Evolutionary conservation across 2,113 vertebrate genomes (phyloP).

Genomic region (Seriola aureovittata): DNA sequence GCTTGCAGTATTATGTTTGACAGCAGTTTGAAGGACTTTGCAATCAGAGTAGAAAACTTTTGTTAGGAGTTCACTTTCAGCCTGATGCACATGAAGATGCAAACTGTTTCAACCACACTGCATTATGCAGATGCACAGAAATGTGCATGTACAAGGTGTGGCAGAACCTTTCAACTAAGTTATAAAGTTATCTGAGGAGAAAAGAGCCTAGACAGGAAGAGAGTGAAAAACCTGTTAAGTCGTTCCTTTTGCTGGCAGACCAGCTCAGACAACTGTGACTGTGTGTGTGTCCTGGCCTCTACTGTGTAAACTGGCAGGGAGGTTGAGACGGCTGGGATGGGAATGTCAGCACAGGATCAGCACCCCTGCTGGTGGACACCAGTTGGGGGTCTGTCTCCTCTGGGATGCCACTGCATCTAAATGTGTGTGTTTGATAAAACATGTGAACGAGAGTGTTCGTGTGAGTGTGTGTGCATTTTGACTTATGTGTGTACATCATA

Average conservation of each 20-base stretch:
- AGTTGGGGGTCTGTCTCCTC: slow-evolving; percentile 83
- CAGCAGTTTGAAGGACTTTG: background rate
- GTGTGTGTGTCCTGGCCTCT: slow-evolving; percentile 44
- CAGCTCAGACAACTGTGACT: slow-evolving; percentile 32
- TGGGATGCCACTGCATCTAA: slow-evolving; percentile 76
- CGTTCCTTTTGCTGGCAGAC: slow-evolving; percentile 43
- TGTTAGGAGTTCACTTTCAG: background rate
- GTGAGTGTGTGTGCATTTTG: slow-evolving; percentile 28
- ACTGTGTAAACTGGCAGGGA: slow-evolving; percentile 51
- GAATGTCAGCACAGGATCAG: slow-evolving; percentile 74
- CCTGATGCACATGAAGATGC: background rate
- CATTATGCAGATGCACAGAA: background rate
- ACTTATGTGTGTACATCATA: slow-evolving; percentile 59
- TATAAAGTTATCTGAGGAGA: background rate
- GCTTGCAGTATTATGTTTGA: background rate
- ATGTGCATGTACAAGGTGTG: background rate
- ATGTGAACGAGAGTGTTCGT: slow-evolving; percentile 24
- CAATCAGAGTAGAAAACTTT: background rate
- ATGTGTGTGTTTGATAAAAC: slow-evolving; percentile 49
- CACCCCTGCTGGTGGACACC: slow-evolving; percentile 80
- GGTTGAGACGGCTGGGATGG: slow-evolving; percentile 64
- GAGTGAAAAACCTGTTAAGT: slow-evolving; percentile 55
- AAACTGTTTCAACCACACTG: background rate
- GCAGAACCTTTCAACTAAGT: background rate
- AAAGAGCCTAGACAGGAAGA: slow-evolving; percentile 24